Base-by-base conservation (phyloP, 2,888 invertebrate genomes). In the Shargacucullia verbasci region DNA sequence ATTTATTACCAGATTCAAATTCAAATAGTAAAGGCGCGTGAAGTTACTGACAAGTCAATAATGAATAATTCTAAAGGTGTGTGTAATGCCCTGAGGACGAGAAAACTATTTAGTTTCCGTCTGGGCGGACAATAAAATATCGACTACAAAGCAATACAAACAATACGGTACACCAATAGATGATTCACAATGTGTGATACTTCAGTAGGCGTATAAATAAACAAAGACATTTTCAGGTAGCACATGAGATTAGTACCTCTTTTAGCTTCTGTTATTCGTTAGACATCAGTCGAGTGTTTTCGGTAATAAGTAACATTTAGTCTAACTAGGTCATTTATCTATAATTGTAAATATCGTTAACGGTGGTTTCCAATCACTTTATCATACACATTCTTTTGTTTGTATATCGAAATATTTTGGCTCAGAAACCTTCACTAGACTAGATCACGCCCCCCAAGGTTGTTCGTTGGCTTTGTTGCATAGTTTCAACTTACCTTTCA, bases 381-480 rank as follows among this genome's bases (percentile, higher is more conserved):
- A 31, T 34, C 31, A 41, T 15, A 52, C n/a, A 29, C 41, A 59
- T 59, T 70, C 56, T 41, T 58, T 49, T 39, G 45, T 50, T 35
- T 29, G 1, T 29, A 29, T 59, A 68, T 64, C 56, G 61, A 62
- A 64, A 66, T 66, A 57, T 71, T 71, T 76, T 69, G 59, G 70
- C 56, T 58, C 37, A 39, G 33, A 64, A 65, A 66, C 79, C 71
- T 79, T 78, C 73, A 74, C 77, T 67, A 67, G 62, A 62, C 66
- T 61, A 76, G 64, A 65, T 55, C 63, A 60, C 69, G 70, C 63
- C 66, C 62, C 60, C 60, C 79, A 79, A 79, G 79, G 78, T 59
- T 67, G 47, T 43, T 20, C 38, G 59, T 60, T 45, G 58, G 45
- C 61, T 73, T 70, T 70, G 65, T 63, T 69, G 67, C 64, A 67